Evolutionary conservation across 2,113 vertebrate species (phyloP).

Genomic region (Nanorana parkeri): DNA sequence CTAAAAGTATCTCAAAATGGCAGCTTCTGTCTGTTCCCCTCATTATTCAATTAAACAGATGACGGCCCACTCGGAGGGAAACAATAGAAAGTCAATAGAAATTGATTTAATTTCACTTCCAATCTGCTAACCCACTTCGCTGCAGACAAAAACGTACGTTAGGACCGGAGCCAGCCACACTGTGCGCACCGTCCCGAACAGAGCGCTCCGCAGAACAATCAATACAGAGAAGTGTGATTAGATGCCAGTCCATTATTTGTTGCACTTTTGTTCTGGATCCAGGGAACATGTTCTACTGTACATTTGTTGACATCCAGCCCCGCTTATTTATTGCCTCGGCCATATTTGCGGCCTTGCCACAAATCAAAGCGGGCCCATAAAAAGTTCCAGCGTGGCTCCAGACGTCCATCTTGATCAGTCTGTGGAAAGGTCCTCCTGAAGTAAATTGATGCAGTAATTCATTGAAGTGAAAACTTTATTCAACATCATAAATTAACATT

Average conservation of each 20-base stretch:
- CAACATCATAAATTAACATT: too few species aligned
- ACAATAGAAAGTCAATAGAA: slow-evolving; percentile 62
- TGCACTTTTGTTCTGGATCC: slow-evolving; percentile 61
- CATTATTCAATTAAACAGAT: slow-evolving; percentile 62
- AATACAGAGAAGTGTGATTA: slow-evolving; percentile 61
- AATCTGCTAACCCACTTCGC: slow-evolving; percentile 70
- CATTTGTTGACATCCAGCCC: background rate
- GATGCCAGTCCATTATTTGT: slow-evolving; percentile 63
- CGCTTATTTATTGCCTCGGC: background rate
- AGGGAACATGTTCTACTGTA: slow-evolving; percentile 55
- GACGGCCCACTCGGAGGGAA: slow-evolving; percentile 69
- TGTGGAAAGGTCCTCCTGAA: too few species aligned
- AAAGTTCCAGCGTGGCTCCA: background rate
- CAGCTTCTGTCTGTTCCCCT: background rate
- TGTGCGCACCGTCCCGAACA: slow-evolving; percentile 31
- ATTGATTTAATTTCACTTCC: slow-evolving; percentile 74
- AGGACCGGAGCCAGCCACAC: slow-evolving; percentile 57
- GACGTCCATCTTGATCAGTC: too few species aligned
- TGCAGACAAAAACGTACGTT: slow-evolving; percentile 64
- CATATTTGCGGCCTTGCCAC: background rate
- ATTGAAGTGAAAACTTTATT: too few species aligned
- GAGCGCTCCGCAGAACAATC: slow-evolving; percentile 57
- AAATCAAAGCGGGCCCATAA: background rate
- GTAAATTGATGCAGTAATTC: too few species aligned
- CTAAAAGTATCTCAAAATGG: background rate